Conservation (phyloP, 2,888 invertebrate genomes). For the Scaeva pyrastri region DNA sequence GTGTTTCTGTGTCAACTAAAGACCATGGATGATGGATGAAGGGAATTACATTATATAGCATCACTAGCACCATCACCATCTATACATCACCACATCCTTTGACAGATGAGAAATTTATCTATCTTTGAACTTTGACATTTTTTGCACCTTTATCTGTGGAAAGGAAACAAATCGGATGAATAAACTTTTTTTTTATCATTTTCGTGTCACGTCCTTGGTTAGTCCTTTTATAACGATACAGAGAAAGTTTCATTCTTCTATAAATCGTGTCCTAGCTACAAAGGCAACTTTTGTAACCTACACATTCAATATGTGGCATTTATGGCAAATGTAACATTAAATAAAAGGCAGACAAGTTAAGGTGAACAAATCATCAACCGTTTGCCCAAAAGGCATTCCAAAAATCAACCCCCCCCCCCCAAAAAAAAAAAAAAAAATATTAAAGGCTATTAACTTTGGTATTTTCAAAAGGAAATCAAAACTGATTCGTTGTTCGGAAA, state of each 20-base stretch:
- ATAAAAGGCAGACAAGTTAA: not conserved
- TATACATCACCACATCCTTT: conserved; percentile 1
- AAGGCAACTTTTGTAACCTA: not conserved
- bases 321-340: not conserved
- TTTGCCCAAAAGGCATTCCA: not conserved
- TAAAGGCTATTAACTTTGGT: not conserved
- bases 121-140: conserved; percentile 30
- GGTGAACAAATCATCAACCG: not conserved
- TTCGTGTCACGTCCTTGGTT: not conserved
- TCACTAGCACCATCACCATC: no score
- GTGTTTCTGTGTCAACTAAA: not conserved
- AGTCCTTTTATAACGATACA: not conserved
- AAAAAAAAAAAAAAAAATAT: not conserved
- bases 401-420: no score
- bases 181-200: not conserved
- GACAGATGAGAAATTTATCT: conserved; percentile 11
- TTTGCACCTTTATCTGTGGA: not conserved
- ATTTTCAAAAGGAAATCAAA: conserved; percentile 8
- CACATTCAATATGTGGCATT: not conserved
- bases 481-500: not conserved
- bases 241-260: not conserved
- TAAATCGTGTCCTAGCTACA: not conserved
- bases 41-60: not conserved
- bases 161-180: not conserved
- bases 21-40: conserved; percentile 1